Base-by-base conservation (phyloP, 1,140 invertebrate genomes). In the Micrasema longulum region DNA sequence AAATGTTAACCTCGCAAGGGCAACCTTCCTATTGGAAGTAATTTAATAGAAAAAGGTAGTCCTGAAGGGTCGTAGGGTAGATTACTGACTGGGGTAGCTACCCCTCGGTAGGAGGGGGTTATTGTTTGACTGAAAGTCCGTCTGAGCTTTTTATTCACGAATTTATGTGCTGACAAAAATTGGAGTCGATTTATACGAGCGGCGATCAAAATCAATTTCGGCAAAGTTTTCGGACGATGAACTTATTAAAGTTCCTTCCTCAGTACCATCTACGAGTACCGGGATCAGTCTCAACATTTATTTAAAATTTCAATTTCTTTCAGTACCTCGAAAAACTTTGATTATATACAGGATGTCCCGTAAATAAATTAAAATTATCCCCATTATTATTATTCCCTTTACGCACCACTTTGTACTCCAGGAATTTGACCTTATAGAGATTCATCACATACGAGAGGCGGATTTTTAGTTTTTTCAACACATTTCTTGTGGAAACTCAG, bases 41-140 rank as follows among this genome's bases (percentile, higher is more conserved):
- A 70, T 70, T 70, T 70, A 70, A 70, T 70, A 70, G 57, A 63
- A 70, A 70, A 70, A 70, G 68, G 68, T 62, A 52, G 12, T 20
- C n/a, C 48, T 23, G 18, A 66, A 66, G 48, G 63, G 63, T 50
- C 48, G 48, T 10, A 12, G 63, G 63, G 63, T 35, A 48, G 47
- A 65, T 65, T 50, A 50, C 11, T n/a, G 1, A 1, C 2, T 14
- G 55, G 35, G 55, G 0, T 38, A 3, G 3, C 26, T 31, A 31
- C 26, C 26, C 2, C 26, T 7, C 26, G 23, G 26, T 23, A 22
- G 35, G 55, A 16, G 31, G 35, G 16, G 35, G 35, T 60, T 60
- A 41, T 60, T 60, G 55, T 60, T 60, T 41, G 55, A 60, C 55
- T 60, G 55, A 38, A 52, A 52, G 55, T 60, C 36, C 55, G 55